Conservation (phyloP, 2,888 invertebrate species). For the Hypselothyrea guttata region DNA sequence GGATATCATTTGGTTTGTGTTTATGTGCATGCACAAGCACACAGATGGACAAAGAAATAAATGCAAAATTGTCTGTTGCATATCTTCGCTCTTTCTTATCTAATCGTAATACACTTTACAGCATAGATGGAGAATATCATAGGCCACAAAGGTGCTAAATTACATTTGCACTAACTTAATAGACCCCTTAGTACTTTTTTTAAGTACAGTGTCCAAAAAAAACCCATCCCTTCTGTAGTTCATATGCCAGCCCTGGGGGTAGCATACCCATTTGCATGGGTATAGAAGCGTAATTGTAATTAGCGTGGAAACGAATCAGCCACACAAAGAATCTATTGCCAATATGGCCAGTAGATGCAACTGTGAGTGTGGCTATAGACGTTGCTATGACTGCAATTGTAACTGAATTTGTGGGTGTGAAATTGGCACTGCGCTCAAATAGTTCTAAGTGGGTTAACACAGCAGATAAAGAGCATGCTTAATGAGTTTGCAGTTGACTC, state of each 20-base stretch:
- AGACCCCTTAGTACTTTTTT: no score
- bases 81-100: no score
- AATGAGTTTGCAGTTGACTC: constrained; percentile 16
- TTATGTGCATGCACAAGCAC: no score
- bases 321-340: constrained; percentile 46
- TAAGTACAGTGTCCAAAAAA: no score
- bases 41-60: no score
- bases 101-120: no score
- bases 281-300: constrained; percentile 62
- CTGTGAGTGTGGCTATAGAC: not conserved
- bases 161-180: no score
- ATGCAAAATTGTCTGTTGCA: no score
- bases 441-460: constrained; percentile 66
- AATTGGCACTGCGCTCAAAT: constrained; percentile 52
- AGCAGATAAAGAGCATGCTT: constrained; percentile 46
- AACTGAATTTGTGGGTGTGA: constrained; percentile 31
- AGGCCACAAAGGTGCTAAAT: no score
- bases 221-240: not conserved
- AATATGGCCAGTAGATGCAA: not conserved
- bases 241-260: not conserved
- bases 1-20: no score
- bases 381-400: not conserved
- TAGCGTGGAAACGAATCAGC: constrained; percentile 52
- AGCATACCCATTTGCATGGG: not conserved
- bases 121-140: no score